Percentiles rank a stretch among this genome's conserved stretches.
These are phyloP conservation scores for Halesus radiatus DNA, from an alignment of 1,140 invertebrate genomes.

Conservation along the genomic window DNA sequence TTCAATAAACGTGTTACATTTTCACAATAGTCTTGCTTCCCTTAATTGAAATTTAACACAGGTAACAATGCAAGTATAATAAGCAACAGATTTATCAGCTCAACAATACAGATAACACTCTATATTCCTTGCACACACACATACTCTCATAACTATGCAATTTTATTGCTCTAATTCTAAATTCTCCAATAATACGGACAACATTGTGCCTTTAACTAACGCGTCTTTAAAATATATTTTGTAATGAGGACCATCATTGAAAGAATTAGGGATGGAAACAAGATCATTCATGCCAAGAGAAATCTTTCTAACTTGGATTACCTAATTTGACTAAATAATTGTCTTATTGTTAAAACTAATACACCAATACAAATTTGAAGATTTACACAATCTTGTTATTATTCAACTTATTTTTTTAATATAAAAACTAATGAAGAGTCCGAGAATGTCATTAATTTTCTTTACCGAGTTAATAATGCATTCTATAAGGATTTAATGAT, in stretches of 20 bases:
- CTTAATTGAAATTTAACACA: conserved; percentile 5
- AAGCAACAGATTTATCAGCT: neutral
- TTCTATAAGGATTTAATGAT: too few species aligned
- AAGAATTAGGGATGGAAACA: too few species aligned
- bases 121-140: neutral
- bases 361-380: too few species aligned
- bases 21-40: conserved; percentile 1
- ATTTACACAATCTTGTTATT: neutral
- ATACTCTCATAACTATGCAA: neutral
- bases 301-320: too few species aligned
- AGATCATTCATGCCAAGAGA: too few species aligned
- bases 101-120: neutral
- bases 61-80: neutral
- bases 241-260: too few species aligned
- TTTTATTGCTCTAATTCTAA: neutral
- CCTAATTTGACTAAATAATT: too few species aligned
- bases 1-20: neutral
- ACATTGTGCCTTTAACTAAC: too few species aligned
- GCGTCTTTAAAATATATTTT: too few species aligned
- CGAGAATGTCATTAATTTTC: too few species aligned
- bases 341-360: too few species aligned
- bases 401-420: neutral
- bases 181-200: neutral
- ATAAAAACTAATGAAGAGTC: neutral
- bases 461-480: too few species aligned